These are phyloP conservation scores for Morone saxatilis DNA, from an alignment of 2,113 vertebrate species.

Conservation along the genomic window DNA sequence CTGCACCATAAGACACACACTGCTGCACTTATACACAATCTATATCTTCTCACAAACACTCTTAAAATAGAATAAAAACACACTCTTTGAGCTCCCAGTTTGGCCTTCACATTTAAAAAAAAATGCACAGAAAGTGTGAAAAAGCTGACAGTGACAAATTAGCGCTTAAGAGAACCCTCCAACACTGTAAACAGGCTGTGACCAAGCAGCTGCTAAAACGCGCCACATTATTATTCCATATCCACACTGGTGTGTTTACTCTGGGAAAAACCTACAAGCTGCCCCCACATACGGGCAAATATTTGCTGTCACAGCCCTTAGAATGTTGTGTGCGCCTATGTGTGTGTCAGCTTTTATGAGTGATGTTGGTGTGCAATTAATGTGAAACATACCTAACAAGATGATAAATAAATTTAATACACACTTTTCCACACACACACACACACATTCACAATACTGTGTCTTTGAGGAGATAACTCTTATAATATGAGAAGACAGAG, in stretches of 20 bases:
- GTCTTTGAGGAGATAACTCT: conserved; percentile 36
- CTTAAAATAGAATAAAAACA: conserved; percentile 61
- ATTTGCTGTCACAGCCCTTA: conserved; percentile 73
- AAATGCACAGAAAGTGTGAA: conserved; percentile 47
- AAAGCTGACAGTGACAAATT: conserved; percentile 83
- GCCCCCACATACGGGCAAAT: conserved; percentile 79
- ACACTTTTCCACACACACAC: conserved; percentile 3
- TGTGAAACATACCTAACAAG: conserved; percentile 56
- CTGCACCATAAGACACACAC: conserved; percentile 10
- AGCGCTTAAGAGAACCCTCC: conserved; percentile 77
- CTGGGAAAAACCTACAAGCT: conserved; percentile 75
- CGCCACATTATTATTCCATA: conserved; percentile 82
- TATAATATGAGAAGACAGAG: conserved; percentile 32
- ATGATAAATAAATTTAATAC: conserved; percentile 55
- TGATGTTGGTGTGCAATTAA: conserved; percentile 58
- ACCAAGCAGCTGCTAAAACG: conserved; percentile 78
- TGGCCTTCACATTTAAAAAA: background rate
- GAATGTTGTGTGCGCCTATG: conserved; percentile 51
- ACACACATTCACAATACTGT: conserved; percentile 9
- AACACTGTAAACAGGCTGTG: conserved; percentile 77
- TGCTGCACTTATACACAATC: conserved; percentile 22
- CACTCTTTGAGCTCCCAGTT: conserved; percentile 32
- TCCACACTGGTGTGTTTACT: conserved; percentile 77
- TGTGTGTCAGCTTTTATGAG: conserved; percentile 37
- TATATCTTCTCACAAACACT: conserved; percentile 41